Percentiles rank a stretch among this genome's conserved stretches.
Conservation (phyloP, 2,888 invertebrate genomes). For the Diogma glabrata region DNA sequence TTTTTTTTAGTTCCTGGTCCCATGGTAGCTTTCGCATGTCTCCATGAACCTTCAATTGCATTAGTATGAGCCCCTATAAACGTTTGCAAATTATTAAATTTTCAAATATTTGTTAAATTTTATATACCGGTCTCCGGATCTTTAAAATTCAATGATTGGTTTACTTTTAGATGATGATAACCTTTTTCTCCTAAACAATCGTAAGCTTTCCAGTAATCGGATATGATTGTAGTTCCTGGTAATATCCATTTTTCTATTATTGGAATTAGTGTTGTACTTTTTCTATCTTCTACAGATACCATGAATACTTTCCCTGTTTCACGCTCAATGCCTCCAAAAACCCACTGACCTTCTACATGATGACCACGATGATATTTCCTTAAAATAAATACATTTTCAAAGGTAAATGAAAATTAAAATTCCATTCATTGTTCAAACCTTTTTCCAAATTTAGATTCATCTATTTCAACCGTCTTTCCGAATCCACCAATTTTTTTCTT, state of each 20-base stretch:
- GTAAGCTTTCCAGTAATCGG: background rate
- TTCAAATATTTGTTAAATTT: too few relatives aligned
- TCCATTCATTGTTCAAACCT: too few relatives aligned
- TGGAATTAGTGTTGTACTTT: background rate
- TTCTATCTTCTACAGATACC: background rate
- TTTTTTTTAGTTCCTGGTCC: too few relatives aligned
- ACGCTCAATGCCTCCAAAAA: constrained; percentile 7
- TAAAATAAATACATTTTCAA: too few relatives aligned
- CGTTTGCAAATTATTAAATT: too few relatives aligned
- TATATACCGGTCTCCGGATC: background rate
- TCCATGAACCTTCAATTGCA: background rate
- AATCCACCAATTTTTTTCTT: too few relatives aligned
- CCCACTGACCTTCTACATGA: constrained; percentile 15
- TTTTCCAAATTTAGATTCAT: too few relatives aligned
- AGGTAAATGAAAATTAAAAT: too few relatives aligned
- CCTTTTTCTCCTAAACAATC: background rate
- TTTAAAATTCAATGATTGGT: background rate
- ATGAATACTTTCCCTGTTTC: background rate
- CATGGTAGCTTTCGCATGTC: background rate
- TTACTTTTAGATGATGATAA: background rate
- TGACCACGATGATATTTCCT: constrained; percentile 16
- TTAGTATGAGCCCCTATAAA: background rate
- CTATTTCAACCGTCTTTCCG: too few relatives aligned
- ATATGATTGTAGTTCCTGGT: background rate
- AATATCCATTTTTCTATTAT: background rate